A percentile compares a stretch with the other conserved stretches of the same genome.
These are phyloP conservation scores for Cheilosia soror DNA, from an alignment of 2,888 invertebrate genomes.

Conservation along the genomic window DNA sequence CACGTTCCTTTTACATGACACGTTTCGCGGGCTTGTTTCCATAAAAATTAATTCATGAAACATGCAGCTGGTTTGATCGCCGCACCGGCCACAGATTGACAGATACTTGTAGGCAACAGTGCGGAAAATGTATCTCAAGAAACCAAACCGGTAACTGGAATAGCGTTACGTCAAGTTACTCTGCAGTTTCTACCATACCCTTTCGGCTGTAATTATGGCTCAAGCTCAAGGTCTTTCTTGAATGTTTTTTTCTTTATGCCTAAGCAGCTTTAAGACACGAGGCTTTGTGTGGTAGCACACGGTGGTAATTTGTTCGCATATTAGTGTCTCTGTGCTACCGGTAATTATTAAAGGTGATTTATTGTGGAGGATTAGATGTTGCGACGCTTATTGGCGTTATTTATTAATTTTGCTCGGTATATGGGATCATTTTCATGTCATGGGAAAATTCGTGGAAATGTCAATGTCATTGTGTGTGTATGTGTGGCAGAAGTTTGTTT, in stretches of 20 bases:
- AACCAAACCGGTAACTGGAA: conserved; percentile 40
- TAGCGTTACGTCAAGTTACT: neutral
- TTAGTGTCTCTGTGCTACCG: conserved; percentile 18
- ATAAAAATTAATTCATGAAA: neutral
- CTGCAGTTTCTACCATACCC: neutral
- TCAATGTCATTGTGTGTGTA: neutral
- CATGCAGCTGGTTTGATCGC: conserved; percentile 22
- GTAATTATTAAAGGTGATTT: conserved; percentile 17
- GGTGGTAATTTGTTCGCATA: conserved; percentile 30
- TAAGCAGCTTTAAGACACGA: neutral
- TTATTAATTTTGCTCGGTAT: neutral
- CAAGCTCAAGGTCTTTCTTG: conserved; percentile 54
- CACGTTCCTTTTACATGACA: neutral
- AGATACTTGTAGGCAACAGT: neutral
- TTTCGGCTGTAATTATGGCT: neutral
- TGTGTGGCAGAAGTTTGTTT: neutral
- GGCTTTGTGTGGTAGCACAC: neutral
- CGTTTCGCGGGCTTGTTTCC: neutral
- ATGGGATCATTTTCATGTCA: neutral
- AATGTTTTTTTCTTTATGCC: neutral
- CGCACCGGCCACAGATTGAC: neutral
- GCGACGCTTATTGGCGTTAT: conserved; percentile 5
- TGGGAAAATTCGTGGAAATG: neutral
- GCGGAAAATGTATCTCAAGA: conserved; percentile 46
- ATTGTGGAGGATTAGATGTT: conserved; percentile 1